Percentiles rank a stretch among this genome's conserved stretches.
These are phyloP conservation scores for Tetramorium simillimum DNA, from an alignment of 1,140 invertebrate species.

Conservation along the genomic window DNA sequence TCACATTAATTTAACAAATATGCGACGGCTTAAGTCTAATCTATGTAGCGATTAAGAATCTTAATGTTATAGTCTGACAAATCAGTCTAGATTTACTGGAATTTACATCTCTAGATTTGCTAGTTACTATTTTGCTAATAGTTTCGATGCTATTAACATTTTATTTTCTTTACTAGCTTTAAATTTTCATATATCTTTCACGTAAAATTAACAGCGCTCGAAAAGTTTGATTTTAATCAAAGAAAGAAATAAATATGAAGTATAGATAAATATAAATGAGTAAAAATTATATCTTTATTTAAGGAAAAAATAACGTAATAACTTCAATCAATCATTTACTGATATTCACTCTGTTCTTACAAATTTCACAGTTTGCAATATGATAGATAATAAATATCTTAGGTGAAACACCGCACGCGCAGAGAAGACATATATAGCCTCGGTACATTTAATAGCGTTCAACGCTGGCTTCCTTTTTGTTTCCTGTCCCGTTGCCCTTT, in stretches of 20 bases:
- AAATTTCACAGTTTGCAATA: slow-evolving; percentile 1
- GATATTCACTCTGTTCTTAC: neutral
- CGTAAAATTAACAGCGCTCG: neutral
- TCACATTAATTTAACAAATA: neutral
- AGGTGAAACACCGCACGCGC: neutral
- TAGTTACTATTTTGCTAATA: neutral
- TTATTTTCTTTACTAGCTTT: neutral
- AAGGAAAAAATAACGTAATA: neutral
- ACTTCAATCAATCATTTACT: neutral
- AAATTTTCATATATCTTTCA: neutral
- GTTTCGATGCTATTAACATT: neutral
- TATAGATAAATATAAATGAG: too few species aligned
- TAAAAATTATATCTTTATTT: neutral
- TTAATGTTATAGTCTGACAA: neutral
- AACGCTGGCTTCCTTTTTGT: slow-evolving; percentile 34
- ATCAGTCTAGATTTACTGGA: neutral
- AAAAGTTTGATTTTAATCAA: neutral
- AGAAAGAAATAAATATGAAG: neutral
- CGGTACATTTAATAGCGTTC: slow-evolving; percentile 56
- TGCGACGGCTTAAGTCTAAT: neutral
- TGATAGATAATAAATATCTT: slow-evolving; percentile 25
- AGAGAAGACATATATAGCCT: slow-evolving; percentile 26
- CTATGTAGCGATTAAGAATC: neutral
- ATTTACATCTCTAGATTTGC: neutral
- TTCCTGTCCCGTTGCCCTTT: slow-evolving; percentile 42